Evolutionary conservation across 2,113 vertebrate species (phyloP).

Genomic region (Cottus gobio): DNA sequence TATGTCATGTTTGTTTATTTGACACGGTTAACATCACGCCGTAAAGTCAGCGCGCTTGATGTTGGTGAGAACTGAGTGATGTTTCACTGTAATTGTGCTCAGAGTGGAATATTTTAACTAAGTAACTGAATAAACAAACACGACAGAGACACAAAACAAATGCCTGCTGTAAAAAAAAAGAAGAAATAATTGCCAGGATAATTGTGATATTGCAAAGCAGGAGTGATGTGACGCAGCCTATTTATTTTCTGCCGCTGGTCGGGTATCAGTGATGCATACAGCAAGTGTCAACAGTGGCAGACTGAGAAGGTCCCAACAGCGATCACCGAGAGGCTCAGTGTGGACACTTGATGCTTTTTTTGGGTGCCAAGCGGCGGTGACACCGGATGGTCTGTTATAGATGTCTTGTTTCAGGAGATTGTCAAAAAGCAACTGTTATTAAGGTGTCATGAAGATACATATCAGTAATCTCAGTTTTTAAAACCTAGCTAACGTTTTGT

Average conservation of each 20-base stretch:
- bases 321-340: conserved; percentile 48
- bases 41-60: conserved; percentile 55
- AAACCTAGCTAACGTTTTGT: neutral
- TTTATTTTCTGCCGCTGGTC: conserved; percentile 57
- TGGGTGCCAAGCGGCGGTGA: conserved; percentile 49
- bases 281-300: conserved; percentile 60
- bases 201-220: conserved; percentile 55
- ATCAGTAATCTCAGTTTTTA: neutral
- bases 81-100: conserved; percentile 66
- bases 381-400: conserved; percentile 21
- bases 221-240: conserved; percentile 52
- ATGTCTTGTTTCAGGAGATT: conserved; percentile 55
- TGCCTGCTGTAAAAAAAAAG: conserved; percentile 14
- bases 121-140: conserved; percentile 58
- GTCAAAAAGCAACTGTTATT: conserved; percentile 27
- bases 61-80: conserved; percentile 54
- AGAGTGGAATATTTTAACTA: conserved; percentile 68
- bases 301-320: conserved; percentile 40
- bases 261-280: conserved; percentile 60
- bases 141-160: conserved; percentile 51
- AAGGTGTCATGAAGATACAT: neutral
- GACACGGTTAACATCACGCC: conserved; percentile 57
- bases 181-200: conserved; percentile 30
- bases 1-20: conserved; percentile 79
- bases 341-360: conserved; percentile 53